These are phyloP conservation scores for Drosophila parvula DNA, from an alignment of 1,140 invertebrate species.

Conservation along the genomic window DNA sequence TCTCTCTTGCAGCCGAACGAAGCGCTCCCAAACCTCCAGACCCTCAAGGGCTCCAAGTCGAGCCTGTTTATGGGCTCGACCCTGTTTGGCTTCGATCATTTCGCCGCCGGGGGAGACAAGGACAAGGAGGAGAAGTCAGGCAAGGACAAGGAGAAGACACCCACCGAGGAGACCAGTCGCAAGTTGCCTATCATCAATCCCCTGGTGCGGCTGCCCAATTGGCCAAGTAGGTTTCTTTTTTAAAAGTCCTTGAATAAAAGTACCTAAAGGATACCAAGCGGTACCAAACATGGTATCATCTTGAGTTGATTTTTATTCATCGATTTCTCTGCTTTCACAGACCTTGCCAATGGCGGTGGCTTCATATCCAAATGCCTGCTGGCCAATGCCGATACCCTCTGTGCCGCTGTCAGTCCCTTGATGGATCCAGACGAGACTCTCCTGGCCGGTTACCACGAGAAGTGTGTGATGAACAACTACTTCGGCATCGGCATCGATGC, in stretches of 20 bases:
- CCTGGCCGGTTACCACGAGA: slow-evolving; percentile 96
- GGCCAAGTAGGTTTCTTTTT: slow-evolving; percentile 89
- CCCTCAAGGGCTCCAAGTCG: slow-evolving; percentile 86
- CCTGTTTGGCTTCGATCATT: slow-evolving; percentile 77
- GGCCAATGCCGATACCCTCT: slow-evolving; percentile 98
- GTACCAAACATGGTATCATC: neutral
- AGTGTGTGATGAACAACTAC: slow-evolving; percentile 99
- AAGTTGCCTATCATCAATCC: slow-evolving; percentile 96
- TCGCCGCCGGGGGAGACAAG: slow-evolving; percentile 40
- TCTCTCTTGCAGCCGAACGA: slow-evolving; percentile 84
- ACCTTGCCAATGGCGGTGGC: slow-evolving; percentile 88
- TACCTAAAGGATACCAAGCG: neutral
- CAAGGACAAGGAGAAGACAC: slow-evolving; percentile 82
- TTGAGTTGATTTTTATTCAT: neutral
- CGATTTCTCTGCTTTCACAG: slow-evolving; percentile 73
- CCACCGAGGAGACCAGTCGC: slow-evolving; percentile 85
- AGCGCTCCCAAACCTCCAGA: slow-evolving; percentile 85
- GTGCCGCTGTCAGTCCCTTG: slow-evolving; percentile 95
- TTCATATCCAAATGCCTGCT: slow-evolving; percentile 95
- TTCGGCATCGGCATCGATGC: slow-evolving; percentile 99
- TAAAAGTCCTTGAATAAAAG: neutral
- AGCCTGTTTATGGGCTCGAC: slow-evolving; percentile 84
- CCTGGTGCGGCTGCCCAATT: slow-evolving; percentile 92
- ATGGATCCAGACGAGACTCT: slow-evolving; percentile 96
- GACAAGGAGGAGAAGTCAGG: slow-evolving; percentile 62